Evolutionary conservation across 2,113 vertebrate species (phyloP).

Genomic region (Poicephalus meyeri): DNA sequence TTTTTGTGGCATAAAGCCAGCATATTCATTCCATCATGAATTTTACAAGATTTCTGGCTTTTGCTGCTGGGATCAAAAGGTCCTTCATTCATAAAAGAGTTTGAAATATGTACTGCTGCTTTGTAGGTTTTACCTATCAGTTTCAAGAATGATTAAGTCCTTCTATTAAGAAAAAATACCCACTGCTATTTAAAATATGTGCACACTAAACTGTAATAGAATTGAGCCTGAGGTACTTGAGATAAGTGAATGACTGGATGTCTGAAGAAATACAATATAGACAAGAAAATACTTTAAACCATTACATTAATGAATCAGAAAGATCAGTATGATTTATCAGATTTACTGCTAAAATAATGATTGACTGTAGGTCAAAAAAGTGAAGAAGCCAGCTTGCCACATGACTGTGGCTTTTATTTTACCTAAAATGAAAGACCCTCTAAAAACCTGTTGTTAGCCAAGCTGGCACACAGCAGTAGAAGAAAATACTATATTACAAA

Average conservation of each 20-base stretch:
- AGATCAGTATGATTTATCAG: slow-evolving; percentile 18
- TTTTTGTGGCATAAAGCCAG: not conserved
- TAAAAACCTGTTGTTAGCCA: not conserved
- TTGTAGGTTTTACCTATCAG: not conserved
- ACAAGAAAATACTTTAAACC: slow-evolving; percentile 51
- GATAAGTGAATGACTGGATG: slow-evolving; percentile 42
- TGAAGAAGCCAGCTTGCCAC: not conserved
- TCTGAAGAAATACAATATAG: slow-evolving; percentile 51
- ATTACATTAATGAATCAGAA: slow-evolving; percentile 25
- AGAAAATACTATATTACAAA: not conserved
- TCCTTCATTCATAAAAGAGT: not conserved
- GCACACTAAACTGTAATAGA: not conserved
- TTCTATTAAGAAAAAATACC: not conserved
- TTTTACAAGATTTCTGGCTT: not conserved
- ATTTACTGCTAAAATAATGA: slow-evolving; percentile 7
- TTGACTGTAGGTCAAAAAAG: not conserved
- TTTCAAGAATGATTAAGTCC: slow-evolving; percentile 14
- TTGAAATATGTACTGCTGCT: not conserved
- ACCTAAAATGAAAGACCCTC: not conserved
- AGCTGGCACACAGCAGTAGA: not conserved
- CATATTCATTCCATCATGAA: not conserved
- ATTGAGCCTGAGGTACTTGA: slow-evolving; percentile 28
- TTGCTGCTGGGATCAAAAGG: not conserved
- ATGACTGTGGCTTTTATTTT: not conserved
- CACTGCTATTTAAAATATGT: slow-evolving; percentile 10